phyloP scores from a whole-genome alignment of 2,888 invertebrate genomes.

The Vannuccia rotundouncinata region DNA sequence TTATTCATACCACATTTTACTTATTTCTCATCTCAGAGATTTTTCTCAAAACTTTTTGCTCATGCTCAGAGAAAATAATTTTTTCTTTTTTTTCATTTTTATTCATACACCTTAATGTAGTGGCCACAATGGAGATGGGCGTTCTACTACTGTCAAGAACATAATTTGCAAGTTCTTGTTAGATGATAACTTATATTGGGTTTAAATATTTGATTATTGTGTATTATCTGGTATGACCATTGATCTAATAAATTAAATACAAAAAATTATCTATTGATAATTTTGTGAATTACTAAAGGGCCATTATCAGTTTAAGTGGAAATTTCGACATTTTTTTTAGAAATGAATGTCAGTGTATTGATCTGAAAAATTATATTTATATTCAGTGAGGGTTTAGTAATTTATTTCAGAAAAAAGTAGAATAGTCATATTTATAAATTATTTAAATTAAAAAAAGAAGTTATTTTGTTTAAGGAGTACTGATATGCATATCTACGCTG shows the following conservation, averaged over 20 bases:
- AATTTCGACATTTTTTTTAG: conserved; percentile 19
- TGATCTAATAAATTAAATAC: too few species aligned
- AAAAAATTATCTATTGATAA: too few species aligned
- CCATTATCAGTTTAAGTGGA: conserved; percentile 24
- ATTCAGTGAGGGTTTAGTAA: conserved; percentile 22
- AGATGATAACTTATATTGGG: not conserved
- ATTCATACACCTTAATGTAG: too few species aligned
- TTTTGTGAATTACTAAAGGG: not conserved
- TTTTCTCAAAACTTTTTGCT: too few species aligned
- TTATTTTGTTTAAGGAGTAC: conserved; percentile 23
- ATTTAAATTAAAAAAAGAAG: conserved; percentile 19
- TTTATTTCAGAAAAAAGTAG: conserved; percentile 26
- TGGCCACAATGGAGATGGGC: too few species aligned
- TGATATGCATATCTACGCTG: conserved; percentile 21
- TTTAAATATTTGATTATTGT: not conserved
- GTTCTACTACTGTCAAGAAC: too few species aligned
- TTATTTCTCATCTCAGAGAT: too few species aligned
- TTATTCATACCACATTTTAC: too few species aligned
- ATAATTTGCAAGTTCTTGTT: not conserved
- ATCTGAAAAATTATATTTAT: conserved; percentile 26
- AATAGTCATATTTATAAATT: conserved; percentile 25
- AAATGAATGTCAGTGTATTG: conserved; percentile 26
- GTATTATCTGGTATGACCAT: too few species aligned
- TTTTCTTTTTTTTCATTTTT: too few species aligned
- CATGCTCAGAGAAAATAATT: too few species aligned